These are phyloP conservation scores for Pristionchus pacificus DNA, from an alignment of 1,140 invertebrate species.

Conservation along the genomic window DNA sequence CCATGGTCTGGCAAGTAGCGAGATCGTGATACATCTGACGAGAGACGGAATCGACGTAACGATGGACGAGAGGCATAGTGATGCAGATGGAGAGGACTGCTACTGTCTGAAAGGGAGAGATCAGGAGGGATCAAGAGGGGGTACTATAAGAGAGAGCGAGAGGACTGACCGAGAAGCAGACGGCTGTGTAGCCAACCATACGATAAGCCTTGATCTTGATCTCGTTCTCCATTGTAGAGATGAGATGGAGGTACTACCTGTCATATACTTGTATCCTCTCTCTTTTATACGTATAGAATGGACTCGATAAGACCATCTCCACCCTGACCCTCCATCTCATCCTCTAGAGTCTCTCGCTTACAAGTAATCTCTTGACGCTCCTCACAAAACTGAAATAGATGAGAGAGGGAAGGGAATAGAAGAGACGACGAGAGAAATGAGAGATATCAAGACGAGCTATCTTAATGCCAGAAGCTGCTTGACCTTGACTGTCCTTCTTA, in stretches of 20 bases:
- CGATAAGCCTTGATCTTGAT: neutral
- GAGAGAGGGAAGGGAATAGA: neutral
- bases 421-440: neutral
- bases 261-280: neutral
- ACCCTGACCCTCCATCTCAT: neutral
- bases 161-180: neutral
- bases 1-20: conserved; percentile 18
- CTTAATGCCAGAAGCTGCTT: neutral
- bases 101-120: neutral
- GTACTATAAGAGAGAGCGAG: neutral
- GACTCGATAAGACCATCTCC: too few species aligned
- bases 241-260: neutral
- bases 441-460: neutral
- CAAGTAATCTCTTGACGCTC: neutral
- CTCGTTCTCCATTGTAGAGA: neutral
- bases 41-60: conserved; percentile 25
- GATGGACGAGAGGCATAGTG: conserved; percentile 24
- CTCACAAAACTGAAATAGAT: neutral
- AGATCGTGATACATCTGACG: conserved; percentile 22
- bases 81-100: conserved; percentile 9
- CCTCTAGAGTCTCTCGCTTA: neutral
- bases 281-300: too few species aligned
- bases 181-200: neutral
- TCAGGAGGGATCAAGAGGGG: neutral
- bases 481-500: neutral